Evolutionary conservation across 2,888 invertebrate species (phyloP).

Genomic region (Agelastica alni): DNA sequence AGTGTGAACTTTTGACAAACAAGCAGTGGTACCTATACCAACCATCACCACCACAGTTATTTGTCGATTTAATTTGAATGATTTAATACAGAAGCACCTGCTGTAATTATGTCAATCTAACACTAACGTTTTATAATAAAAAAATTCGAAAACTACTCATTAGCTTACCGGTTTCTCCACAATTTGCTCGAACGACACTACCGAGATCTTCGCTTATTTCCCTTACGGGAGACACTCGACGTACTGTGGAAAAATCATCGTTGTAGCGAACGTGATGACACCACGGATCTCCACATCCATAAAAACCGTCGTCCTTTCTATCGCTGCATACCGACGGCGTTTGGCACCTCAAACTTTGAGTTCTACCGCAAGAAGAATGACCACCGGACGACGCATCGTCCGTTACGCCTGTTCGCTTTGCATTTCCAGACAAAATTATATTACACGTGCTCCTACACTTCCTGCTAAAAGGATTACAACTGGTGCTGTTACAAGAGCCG

Average conservation of each 20-base stretch:
- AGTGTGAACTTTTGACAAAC: too few species aligned
- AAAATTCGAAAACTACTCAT: too few species aligned
- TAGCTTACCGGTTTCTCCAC: conserved; percentile 5
- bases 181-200: conserved; percentile 14
- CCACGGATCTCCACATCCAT: conserved; percentile 58
- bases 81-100: too few species aligned
- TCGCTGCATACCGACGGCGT: conserved; percentile 48
- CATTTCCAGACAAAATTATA: conserved; percentile 65
- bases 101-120: too few species aligned
- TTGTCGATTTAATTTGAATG: too few species aligned
- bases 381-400: too few species aligned
- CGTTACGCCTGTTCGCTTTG: conserved; percentile 48
- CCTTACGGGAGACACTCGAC: conserved; percentile 53
- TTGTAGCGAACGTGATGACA: conserved; percentile 53
- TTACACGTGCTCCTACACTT: conserved; percentile 71
- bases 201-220: conserved; percentile 55
- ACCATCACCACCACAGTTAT: too few species aligned
- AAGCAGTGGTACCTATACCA: too few species aligned
- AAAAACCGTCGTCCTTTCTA: conserved; percentile 39
- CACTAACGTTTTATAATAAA: too few species aligned
- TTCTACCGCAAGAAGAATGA: conserved; percentile 44
- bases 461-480: conserved; percentile 54
- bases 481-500: conserved; percentile 45
- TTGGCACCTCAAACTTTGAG: conserved; percentile 56
- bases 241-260: conserved; percentile 41